Evolutionary conservation across 2,888 invertebrate genomes (phyloP), one percentile per base, ranked within the genome.

Genomic region (Doris montereyensis): DNA sequence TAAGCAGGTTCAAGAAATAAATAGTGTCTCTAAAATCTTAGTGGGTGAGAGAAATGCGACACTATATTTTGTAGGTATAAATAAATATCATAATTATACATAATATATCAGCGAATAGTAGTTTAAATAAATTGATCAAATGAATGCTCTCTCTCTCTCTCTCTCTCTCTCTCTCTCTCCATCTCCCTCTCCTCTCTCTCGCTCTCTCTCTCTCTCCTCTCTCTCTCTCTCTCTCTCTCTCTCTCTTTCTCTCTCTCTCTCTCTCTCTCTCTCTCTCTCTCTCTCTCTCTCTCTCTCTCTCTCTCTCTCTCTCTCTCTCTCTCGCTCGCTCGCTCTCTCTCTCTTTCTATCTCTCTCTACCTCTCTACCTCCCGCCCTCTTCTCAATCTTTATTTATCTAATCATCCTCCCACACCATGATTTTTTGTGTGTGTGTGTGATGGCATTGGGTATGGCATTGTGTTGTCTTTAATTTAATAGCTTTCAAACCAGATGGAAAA

Each of bases 141-240:
- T 70, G 28, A 26, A 17, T 13, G 28, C 4, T 70, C 21, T 34
- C 13, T 71, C 71, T 76, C 32, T 62, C 65, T 76, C 76, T 76
- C 32, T 62, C 65, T 76, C 76, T 76, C 32, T 62, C 65, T 76
- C 76, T 76, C 58, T 73, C 26, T 73, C 74, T 24, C 5, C 24
- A 32, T 71, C 34, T 4, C 4, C 13, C 32, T 34, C 58, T 58
- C 58, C 26, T 58, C 58, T 52, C 52, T 58, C 58, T 58, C 58
- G 58, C 52, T 24, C 28, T 28, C 26, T 28, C 58, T 58, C 52
- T n/a, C 58, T 58, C 58, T n/a, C 52, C 58, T 74, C 52, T 58
- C 58, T 28, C 30, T 58, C 60, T 73, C 57, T 52, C 57, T 73
- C 73, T 73, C 57, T 52, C 26, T 52, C 34, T 34, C n/a, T n/a